Evolutionary conservation across 2,113 vertebrate genomes (phyloP).

Genomic region (Mugil cephalus): DNA sequence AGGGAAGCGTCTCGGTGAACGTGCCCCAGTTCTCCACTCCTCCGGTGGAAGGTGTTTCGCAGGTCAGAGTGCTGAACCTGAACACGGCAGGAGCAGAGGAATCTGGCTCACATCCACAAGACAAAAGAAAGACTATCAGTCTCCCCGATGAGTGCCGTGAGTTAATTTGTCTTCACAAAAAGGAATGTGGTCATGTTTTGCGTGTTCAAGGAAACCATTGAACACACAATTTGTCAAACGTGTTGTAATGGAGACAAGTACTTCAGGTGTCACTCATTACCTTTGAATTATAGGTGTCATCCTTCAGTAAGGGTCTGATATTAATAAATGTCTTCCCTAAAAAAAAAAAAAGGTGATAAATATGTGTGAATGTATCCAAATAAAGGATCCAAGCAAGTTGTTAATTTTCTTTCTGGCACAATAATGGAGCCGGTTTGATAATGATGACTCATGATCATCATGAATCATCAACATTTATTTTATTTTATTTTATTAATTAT

Average conservation of each 20-base stretch:
- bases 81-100: not conserved
- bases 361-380: not conserved
- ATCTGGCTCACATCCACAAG: not conserved
- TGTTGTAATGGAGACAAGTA: no score
- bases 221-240: no score
- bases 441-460: no score
- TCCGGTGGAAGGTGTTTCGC: slow-evolving; percentile 43
- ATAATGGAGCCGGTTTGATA: no score
- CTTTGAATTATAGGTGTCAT: no score
- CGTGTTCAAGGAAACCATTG: not conserved
- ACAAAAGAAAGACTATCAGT: slow-evolving; percentile 50
- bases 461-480: no score
- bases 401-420: not conserved
- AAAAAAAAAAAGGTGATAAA: slow-evolving; percentile 16
- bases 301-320: not conserved
- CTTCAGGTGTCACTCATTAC: no score
- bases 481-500: no score
- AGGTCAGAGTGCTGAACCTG: slow-evolving; percentile 50
- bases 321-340: not conserved
- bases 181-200: not conserved
- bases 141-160: slow-evolving; percentile 71
- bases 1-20: slow-evolving; percentile 53
- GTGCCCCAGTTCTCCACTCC: slow-evolving; percentile 62
- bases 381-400: not conserved
- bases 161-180: slow-evolving; percentile 19